A percentile compares a stretch with the other conserved stretches of the same genome.
These are phyloP conservation scores for Hydra vulgaris DNA, from an alignment of 30 jellyfish, hydroid and myxozoan genomes.

Conservation along the genomic window DNA sequence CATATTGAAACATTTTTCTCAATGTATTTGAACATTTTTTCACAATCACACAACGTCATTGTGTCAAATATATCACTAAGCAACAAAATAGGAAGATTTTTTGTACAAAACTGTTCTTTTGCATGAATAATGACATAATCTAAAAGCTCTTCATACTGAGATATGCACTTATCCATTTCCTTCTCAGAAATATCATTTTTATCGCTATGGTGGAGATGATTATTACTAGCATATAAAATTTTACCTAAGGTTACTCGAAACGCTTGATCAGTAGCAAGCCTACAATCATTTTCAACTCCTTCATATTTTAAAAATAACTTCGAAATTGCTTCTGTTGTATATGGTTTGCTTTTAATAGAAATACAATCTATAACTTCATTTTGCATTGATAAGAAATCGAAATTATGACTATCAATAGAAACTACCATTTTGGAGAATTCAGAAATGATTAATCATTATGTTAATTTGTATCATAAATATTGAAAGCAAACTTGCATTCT, in stretches of 20 bases:
- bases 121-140: constrained; percentile 60
- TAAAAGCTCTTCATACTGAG: constrained; percentile 13
- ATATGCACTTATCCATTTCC: background rate
- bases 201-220: background rate
- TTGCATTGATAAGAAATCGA: constrained; percentile 38
- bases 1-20: constrained; percentile 65
- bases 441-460: too few relatives aligned
- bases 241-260: constrained; percentile 35
- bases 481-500: too few relatives aligned
- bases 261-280: constrained; percentile 69
- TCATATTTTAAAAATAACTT: constrained; percentile 26
- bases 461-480: too few relatives aligned
- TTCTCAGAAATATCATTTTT: background rate
- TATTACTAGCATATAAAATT: background rate
- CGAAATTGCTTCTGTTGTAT: constrained; percentile 25
- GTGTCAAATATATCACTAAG: constrained; percentile 64
- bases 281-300: constrained; percentile 69
- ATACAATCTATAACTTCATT: constrained; percentile 35
- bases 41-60: constrained; percentile 52
- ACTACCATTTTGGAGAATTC: background rate
- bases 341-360: constrained; percentile 23
- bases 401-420: background rate
- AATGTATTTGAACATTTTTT: constrained; percentile 60
- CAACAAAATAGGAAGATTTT: constrained; percentile 61
- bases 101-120: constrained; percentile 42